Evolutionary conservation across 30 jellyfish, hydroid and myxozoan species (phyloP).

Genomic region (Aurelia aurita): DNA sequence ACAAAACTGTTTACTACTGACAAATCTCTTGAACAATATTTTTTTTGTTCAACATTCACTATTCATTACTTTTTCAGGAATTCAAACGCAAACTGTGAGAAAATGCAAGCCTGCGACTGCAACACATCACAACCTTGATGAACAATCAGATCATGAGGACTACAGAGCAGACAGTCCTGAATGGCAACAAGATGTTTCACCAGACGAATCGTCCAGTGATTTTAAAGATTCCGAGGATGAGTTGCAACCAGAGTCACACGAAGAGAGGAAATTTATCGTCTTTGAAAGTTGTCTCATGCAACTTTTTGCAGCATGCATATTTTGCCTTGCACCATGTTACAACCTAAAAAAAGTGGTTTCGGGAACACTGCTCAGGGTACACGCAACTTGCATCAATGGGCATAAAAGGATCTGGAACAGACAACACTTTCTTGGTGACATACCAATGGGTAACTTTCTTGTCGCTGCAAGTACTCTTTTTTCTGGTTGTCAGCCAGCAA

Average conservation of each 20-base stretch:
- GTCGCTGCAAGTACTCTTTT: slow-evolving; percentile 51
- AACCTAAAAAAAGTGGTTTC: not conserved
- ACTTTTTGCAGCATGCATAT: not conserved
- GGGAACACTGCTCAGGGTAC: slow-evolving; percentile 26
- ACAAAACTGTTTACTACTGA: too few relatives aligned
- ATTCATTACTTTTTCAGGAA: too few relatives aligned
- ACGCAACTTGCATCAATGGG: slow-evolving; percentile 40
- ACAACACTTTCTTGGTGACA: slow-evolving; percentile 26
- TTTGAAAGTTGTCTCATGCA: slow-evolving; percentile 34
- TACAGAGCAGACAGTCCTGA: not conserved
- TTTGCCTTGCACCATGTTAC: slow-evolving; percentile 18
- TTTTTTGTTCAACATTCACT: too few relatives aligned
- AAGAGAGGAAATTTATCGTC: slow-evolving; percentile 24
- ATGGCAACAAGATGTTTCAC: not conserved
- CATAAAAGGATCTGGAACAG: slow-evolving; percentile 35
- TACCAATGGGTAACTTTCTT: slow-evolving; percentile 48
- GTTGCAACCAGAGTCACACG: not conserved
- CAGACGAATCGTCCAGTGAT: not conserved
- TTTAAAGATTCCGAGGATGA: not conserved
- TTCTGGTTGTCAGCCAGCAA: slow-evolving; percentile 54
- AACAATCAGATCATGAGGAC: not conserved
- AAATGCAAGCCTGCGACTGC: too few relatives aligned
- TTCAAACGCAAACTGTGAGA: too few relatives aligned
- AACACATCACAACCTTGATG: not conserved
- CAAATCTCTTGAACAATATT: too few relatives aligned